Evolutionary conservation across 2,113 vertebrate species (phyloP), one percentile per base, ranked within the genome.

Genomic region (Accipiter virgatus): DNA sequence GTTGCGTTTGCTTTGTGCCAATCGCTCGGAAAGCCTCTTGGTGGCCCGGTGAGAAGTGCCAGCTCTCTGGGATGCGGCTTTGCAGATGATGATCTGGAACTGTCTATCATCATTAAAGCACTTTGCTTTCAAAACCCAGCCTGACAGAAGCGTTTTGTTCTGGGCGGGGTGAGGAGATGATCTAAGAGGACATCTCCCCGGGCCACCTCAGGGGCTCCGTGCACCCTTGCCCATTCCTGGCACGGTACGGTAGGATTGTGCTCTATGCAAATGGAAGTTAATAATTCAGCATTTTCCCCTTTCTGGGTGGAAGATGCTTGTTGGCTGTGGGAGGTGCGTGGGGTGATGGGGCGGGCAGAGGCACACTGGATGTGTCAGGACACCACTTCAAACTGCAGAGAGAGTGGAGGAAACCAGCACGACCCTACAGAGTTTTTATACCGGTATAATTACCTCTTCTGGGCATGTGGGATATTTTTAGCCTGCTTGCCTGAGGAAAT

Each of bases 401-500:
- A 78, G 53, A 56, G 61, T 3, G 55, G 19, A 61, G 74, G 47
- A 31, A 78, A 77, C 67, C 74, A 73, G 86, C 88, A 29, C 5
- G 8, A 43, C 62, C 83, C 77, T 13, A 3, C 3, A 2, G 68
- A 72, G 70, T 3, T 70, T 73, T 81, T 53, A 2, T 82, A 42
- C 40, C 1, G 1, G n/a, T 80, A 27, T 96, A 94, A 96, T 94
- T 87, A 81, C 95, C 89, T 93, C 81, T 94, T 48, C 80, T 68
- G 80, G 84, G 83, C 80, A 65, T 2, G 4, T 8, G 43, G 61
- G 91, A 74, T 96, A 93, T 96, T 95, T 97, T 94, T 95, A 97
- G 56, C 70, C 56, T 72, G 43, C 70, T 89, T 89, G 91, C 95
- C 96, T 91, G 77, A 87, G 78, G 95, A 96, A 96, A 94, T 93